Base-by-base conservation (phyloP, 2,797 vertebrate genomes). In the Sarcoramphus papa region DNA sequence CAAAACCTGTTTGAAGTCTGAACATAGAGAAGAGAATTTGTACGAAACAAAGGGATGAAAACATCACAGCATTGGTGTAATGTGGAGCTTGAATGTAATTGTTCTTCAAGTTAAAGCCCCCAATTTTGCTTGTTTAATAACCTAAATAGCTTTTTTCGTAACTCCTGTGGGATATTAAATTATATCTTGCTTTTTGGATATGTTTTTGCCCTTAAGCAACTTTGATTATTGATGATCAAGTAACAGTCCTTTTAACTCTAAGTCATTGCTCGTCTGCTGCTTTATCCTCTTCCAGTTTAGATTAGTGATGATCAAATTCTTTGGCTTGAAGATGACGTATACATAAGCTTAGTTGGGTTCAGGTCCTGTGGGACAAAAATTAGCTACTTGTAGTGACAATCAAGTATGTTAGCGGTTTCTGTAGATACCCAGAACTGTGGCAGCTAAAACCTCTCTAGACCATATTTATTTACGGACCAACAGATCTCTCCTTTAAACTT, bases 11-110 rank as follows among this genome's bases (percentile, higher is more conserved):
- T 30, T 60, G 14, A 43, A 51, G 33, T 62, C 15, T 41, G 37
- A 51, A n/a, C 0, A 0, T 3, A 18, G 28, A 12, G 17, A 56
- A 12, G 47, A 35, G 35, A 51, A 20, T 43, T 67, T 18, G 7
- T 48, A 4, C 2, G 8, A 64, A 85, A 67, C 6, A 59, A 60
- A 70, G 53, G 14, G 63, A 50, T 64, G 53, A 51, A 57, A 72
- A 20, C 5, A 20, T 62, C 5, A 3, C 9, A 47, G 24, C 12
- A 6, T 10, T 51, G 8, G 2, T 69, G 24, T 65, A 57, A 47
- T 4, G 14, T 30, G 11, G 21, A 33, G 23, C 14, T 31, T 60
- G 27, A 92, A 30, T 76, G 13, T 70, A 64, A 11, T 64, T 73
- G 20, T 45, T 2, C 8, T 64, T 74, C 24, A 37, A 14, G 40